These are phyloP conservation scores for Caenorhabditis afra DNA, from an alignment of 2,888 invertebrate species.

Conservation along the genomic window DNA sequence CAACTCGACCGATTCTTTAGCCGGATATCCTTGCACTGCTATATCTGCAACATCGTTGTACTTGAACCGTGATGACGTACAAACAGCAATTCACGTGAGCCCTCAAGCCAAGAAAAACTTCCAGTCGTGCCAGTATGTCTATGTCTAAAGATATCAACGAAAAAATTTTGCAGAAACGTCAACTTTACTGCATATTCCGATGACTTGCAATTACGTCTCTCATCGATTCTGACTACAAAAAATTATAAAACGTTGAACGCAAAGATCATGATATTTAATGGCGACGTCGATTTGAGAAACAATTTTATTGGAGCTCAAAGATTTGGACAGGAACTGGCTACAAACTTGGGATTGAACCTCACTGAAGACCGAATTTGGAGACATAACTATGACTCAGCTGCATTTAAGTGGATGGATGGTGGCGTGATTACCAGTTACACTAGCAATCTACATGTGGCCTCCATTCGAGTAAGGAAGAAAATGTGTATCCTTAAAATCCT, in stretches of 20 bases:
- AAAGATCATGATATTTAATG: constrained; percentile 70
- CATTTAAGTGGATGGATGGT: constrained; percentile 61
- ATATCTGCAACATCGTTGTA: constrained; percentile 47
- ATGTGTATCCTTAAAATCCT: too few species aligned
- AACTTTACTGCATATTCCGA: constrained; percentile 32
- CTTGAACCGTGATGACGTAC: constrained; percentile 62
- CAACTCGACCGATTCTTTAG: constrained; percentile 62
- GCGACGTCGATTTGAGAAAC: constrained; percentile 67
- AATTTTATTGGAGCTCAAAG: constrained; percentile 69
- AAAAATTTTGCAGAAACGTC: constrained; percentile 22
- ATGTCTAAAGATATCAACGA: not conserved
- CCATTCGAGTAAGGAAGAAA: constrained; percentile 60
- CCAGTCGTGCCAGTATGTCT: constrained; percentile 44
- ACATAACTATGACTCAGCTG: constrained; percentile 59
- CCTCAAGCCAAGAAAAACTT: not conserved
- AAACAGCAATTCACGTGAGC: constrained; percentile 64
- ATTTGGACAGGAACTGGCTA: constrained; percentile 62
- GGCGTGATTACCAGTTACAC: constrained; percentile 55
- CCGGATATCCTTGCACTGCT: constrained; percentile 65
- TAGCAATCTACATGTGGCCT: constrained; percentile 51
- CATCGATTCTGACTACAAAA: constrained; percentile 47
- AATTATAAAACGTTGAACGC: constrained; percentile 41
- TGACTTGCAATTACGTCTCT: constrained; percentile 39
- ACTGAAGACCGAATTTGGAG: constrained; percentile 60
- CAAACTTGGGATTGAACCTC: constrained; percentile 32